These are phyloP conservation scores for Potorous gilbertii DNA, from an alignment of 2,797 vertebrate species.

Conservation along the genomic window DNA sequence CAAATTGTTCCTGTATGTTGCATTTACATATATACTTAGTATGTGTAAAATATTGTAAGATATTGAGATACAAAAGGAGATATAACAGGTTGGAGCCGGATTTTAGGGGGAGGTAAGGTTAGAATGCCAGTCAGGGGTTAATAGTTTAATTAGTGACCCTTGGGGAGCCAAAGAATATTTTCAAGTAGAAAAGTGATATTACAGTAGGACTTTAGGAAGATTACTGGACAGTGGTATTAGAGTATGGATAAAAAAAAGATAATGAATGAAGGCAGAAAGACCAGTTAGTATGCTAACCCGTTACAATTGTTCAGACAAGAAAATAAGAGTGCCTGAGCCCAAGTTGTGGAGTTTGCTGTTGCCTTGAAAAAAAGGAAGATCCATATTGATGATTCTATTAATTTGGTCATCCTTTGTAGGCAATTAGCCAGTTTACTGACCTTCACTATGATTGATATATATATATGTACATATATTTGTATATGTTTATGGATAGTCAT, in stretches of 20 bases:
- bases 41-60: not conserved
- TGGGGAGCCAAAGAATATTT: not conserved
- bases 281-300: not conserved
- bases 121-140: not conserved
- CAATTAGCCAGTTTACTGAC: not conserved
- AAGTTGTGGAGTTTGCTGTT: not conserved
- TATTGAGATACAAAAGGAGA: not conserved
- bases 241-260: not conserved
- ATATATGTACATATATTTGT: not conserved
- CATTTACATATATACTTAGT: not conserved
- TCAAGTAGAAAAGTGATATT: not conserved
- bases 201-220: not conserved
- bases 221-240: not conserved
- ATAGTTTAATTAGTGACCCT: not conserved
- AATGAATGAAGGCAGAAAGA: not conserved
- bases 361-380: not conserved
- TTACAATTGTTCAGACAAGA: not conserved
- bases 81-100: not conserved
- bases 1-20: not conserved
- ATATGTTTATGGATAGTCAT: not conserved
- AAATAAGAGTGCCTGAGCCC: not conserved
- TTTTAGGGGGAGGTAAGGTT: not conserved
- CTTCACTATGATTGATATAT: not conserved
- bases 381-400: not conserved
- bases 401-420: not conserved